Conservation (phyloP, 2,113 vertebrate genomes). For the Hoplias malabaricus region DNA sequence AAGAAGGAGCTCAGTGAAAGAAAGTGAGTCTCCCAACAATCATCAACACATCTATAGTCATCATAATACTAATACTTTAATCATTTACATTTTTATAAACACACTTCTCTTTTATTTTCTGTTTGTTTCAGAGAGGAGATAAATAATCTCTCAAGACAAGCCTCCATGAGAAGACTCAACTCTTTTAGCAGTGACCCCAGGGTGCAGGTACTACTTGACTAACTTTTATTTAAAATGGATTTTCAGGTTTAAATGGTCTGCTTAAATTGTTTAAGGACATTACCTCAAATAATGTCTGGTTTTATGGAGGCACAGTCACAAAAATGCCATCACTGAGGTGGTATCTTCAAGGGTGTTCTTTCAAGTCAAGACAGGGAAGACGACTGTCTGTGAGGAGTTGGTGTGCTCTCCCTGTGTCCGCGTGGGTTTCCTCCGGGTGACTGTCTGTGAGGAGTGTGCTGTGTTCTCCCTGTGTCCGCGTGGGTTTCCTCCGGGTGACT, state of each 20-base stretch:
- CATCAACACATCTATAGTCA: neutral
- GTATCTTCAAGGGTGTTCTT: no score
- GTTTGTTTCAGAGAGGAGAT: conserved; percentile 80
- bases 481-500: no score
- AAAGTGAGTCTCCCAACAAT: conserved; percentile 70
- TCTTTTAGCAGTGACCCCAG: conserved; percentile 79
- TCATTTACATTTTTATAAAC: neutral
- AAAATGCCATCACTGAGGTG: no score
- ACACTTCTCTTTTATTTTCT: neutral
- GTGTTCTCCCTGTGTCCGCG: no score
- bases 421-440: no score
- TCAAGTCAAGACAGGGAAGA: no score
- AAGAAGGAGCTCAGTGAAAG: conserved; percentile 79
- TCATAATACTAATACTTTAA: neutral
- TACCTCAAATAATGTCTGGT: no score
- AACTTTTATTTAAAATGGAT: neutral
- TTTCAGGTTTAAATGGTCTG: neutral
- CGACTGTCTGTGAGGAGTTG: no score
- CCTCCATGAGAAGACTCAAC: conserved; percentile 84
- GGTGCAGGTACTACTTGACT: conserved; percentile 69
- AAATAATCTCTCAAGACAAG: conserved; percentile 80
- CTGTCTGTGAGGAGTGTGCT: no score
- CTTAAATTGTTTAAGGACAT: no score
- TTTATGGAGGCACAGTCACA: no score
- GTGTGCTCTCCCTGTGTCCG: no score